These are phyloP conservation scores for Cheilosia impressa DNA, from an alignment of 2,888 invertebrate genomes.

Conservation along the genomic window DNA sequence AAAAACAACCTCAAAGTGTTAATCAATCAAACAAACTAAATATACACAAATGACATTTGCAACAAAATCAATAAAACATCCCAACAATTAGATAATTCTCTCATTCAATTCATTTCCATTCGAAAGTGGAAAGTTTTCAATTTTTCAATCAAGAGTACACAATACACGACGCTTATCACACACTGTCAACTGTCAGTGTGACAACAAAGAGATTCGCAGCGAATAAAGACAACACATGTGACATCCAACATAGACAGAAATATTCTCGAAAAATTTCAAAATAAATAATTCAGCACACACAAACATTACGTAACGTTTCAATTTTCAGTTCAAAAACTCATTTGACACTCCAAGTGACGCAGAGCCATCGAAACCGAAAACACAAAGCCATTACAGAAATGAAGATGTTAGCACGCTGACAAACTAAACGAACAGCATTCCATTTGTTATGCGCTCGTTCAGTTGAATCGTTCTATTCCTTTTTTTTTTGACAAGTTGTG, in stretches of 20 bases:
- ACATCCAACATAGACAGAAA: background rate
- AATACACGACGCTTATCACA: background rate
- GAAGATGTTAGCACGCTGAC: slow-evolving; percentile 16
- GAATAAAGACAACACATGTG: slow-evolving; percentile 7
- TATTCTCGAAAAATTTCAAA: background rate
- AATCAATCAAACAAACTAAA: slow-evolving; percentile 23
- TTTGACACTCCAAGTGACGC: slow-evolving; percentile 34
- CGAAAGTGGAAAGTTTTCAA: slow-evolving; percentile 43
- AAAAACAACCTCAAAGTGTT: background rate
- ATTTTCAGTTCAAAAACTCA: slow-evolving; percentile 4
- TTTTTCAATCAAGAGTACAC: background rate
- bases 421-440: slow-evolving; percentile 10
- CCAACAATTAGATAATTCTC: slow-evolving; percentile 40
- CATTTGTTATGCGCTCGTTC: background rate
- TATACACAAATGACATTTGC: background rate
- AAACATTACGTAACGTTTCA: slow-evolving; percentile 16
- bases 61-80: slow-evolving; percentile 15
- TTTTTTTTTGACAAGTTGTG: slow-evolving; percentile 33
- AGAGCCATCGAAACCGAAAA: slow-evolving; percentile 1
- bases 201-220: background rate
- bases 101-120: slow-evolving; percentile 30
- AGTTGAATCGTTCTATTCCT: background rate
- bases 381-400: slow-evolving; percentile 15
- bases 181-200: background rate
- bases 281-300: slow-evolving; percentile 30